Percentiles rank a stretch among this genome's conserved stretches.
Evolutionary conservation across 2,797 vertebrate species (phyloP).

Genomic region (Brachyalestes nurse): DNA sequence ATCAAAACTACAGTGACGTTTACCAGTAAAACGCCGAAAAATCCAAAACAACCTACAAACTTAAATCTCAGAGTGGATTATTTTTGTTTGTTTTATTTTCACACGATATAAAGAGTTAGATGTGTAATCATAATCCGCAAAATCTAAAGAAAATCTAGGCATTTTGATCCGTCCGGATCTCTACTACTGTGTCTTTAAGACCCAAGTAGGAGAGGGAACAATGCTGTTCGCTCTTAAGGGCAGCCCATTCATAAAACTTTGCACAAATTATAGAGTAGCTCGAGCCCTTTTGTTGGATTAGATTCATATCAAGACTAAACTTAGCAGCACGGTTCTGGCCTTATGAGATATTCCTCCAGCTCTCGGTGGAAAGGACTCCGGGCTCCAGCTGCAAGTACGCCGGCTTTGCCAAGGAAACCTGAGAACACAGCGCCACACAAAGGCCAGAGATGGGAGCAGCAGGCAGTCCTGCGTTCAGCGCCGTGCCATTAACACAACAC

Average conservation of each 20-base stretch:
- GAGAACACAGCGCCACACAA: constrained; percentile 77
- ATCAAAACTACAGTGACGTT: too few species aligned
- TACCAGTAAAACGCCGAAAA: not conserved
- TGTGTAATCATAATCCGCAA: constrained; percentile 7
- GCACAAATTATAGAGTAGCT: constrained; percentile 63
- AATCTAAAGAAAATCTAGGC: not conserved
- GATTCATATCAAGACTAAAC: constrained; percentile 74
- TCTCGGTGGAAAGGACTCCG: constrained; percentile 39
- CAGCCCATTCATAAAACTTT: constrained; percentile 73
- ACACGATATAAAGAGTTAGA: constrained; percentile 15
- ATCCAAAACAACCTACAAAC: not conserved
- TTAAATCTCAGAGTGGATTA: not conserved
- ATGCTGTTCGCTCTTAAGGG: constrained; percentile 68
- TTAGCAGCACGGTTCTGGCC: constrained; percentile 65
- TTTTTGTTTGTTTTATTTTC: not conserved
- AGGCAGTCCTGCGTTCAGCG: constrained; percentile 1
- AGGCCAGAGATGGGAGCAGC: constrained; percentile 62
- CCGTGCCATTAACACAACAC: constrained; percentile 34
- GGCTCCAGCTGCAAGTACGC: constrained; percentile 5
- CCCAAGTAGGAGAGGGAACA: constrained; percentile 47
- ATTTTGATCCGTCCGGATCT: not conserved
- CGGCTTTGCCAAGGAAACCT: constrained; percentile 63
- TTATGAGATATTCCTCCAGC: constrained; percentile 58
- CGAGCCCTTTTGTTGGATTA: constrained; percentile 64
- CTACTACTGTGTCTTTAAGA: constrained; percentile 45